phyloP scores from a whole-genome alignment of 30 jellyfish, hydroid and myxozoan genomes.

The Aurelia sp. region DNA sequence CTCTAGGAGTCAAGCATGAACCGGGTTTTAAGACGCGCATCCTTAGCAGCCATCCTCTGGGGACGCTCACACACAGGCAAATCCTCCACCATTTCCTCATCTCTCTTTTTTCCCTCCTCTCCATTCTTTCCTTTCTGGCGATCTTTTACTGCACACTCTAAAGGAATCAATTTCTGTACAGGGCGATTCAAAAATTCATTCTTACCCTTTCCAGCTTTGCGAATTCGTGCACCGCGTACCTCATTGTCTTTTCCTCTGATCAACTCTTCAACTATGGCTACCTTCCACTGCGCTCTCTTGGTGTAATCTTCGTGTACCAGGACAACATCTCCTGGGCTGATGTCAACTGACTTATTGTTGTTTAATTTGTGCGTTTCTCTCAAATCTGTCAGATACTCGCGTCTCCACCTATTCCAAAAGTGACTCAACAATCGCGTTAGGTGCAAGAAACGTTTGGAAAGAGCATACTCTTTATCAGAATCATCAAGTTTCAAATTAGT shows the following conservation, averaged over 20 bases:
- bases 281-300: constrained; percentile 37
- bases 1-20: constrained; percentile 60
- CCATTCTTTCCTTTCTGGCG: constrained; percentile 22
- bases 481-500: not conserved
- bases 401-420: constrained; percentile 43
- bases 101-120: constrained; percentile 5
- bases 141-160: constrained; percentile 42
- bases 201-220: constrained; percentile 59
- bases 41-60: constrained; percentile 55
- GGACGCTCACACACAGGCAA: not conserved
- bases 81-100: not conserved
- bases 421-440: constrained; percentile 19
- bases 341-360: not conserved
- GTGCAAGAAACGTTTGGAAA: constrained; percentile 20
- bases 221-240: constrained; percentile 52
- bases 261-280: constrained; percentile 49
- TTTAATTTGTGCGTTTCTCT: constrained; percentile 19
- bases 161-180: constrained; percentile 53
- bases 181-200: constrained; percentile 33
- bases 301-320: constrained; percentile 38
- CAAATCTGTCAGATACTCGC: constrained; percentile 42
- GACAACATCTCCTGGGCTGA: constrained; percentile 35
- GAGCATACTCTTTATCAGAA: not conserved
- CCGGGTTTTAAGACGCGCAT: constrained; percentile 47
- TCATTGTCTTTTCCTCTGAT: constrained; percentile 37